phyloP scores from a whole-genome alignment of 2,797 vertebrate species.

The Phrynocephalus vlangalii region DNA sequence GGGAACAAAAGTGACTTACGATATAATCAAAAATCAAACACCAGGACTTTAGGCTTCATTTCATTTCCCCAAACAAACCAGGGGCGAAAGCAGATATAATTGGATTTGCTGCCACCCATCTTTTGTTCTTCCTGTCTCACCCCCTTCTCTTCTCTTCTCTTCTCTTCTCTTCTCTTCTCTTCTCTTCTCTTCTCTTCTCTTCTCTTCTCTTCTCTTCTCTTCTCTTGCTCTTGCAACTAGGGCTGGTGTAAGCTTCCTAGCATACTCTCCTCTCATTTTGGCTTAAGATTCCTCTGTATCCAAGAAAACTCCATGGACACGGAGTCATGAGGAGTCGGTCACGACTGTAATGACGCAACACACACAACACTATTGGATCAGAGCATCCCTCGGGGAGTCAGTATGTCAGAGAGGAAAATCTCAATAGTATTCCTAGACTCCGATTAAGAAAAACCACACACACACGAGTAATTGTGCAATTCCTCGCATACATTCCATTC shows the following conservation, averaged over 20 bases:
- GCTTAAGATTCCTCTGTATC: background rate
- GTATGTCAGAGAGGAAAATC: too few species aligned
- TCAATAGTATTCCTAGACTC: too few species aligned
- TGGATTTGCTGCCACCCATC: background rate
- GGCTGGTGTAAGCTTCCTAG: background rate
- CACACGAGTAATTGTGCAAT: too few species aligned
- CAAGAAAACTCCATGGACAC: too few species aligned
- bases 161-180: background rate
- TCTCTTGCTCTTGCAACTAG: background rate
- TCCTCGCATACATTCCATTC: too few species aligned
- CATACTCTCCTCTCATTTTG: background rate
- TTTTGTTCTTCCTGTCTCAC: background rate
- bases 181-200: background rate
- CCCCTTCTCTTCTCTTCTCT: background rate
- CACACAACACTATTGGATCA: too few species aligned
- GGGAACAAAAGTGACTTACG: too few species aligned
- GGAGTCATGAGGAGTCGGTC: too few species aligned
- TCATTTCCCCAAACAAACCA: background rate
- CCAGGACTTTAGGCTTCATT: background rate
- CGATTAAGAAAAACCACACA: too few species aligned
- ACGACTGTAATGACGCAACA: too few species aligned
- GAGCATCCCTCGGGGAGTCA: too few species aligned
- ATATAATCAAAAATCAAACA: too few species aligned
- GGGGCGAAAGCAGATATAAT: background rate
- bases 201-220: background rate